These are phyloP conservation scores for Sphaerophoria rueppellii DNA, from an alignment of 2,888 invertebrate genomes.

Conservation along the genomic window DNA sequence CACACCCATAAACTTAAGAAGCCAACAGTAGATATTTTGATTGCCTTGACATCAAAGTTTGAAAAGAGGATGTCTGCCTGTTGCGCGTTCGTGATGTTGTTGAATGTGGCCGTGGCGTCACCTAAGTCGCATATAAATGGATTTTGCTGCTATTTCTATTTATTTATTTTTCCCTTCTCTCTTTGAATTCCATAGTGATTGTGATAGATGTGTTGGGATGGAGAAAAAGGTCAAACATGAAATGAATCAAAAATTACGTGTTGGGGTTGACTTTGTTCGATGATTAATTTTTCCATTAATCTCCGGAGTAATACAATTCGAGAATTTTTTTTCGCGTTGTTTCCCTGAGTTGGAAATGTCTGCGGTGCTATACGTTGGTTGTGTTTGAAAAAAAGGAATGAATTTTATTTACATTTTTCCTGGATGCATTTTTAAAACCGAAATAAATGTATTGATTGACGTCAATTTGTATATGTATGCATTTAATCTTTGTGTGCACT, in stretches of 20 bases:
- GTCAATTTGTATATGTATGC: conserved; percentile 26
- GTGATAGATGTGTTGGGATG: not conserved
- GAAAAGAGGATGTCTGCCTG: conserved; percentile 59
- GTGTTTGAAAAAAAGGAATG: not conserved
- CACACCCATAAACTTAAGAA: conserved; percentile 58
- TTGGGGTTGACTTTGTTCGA: conserved; percentile 48
- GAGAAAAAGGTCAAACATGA: conserved; percentile 7
- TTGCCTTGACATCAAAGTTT: conserved; percentile 61
- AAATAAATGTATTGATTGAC: conserved; percentile 56
- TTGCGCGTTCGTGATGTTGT: conserved; percentile 62
- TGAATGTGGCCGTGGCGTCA: conserved; percentile 34
- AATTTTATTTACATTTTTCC: not conserved
- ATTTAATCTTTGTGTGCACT: conserved; percentile 12
- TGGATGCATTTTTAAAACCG: conserved; percentile 13
- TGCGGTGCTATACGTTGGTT: not conserved
- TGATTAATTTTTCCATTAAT: conserved; percentile 52
- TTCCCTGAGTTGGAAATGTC: not conserved
- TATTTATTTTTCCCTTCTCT: conserved; percentile 36
- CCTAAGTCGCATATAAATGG: conserved; percentile 25
- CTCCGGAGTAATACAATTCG: conserved; percentile 11
- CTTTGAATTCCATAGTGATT: not conserved
- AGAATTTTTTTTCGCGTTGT: not conserved
- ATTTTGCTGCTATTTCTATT: conserved; percentile 42
- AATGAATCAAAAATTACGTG: conserved; percentile 42
- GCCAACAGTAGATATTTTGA: conserved; percentile 64